Base-by-base conservation (phyloP, 2,113 vertebrate species). In the Lophochroa leadbeateri region DNA sequence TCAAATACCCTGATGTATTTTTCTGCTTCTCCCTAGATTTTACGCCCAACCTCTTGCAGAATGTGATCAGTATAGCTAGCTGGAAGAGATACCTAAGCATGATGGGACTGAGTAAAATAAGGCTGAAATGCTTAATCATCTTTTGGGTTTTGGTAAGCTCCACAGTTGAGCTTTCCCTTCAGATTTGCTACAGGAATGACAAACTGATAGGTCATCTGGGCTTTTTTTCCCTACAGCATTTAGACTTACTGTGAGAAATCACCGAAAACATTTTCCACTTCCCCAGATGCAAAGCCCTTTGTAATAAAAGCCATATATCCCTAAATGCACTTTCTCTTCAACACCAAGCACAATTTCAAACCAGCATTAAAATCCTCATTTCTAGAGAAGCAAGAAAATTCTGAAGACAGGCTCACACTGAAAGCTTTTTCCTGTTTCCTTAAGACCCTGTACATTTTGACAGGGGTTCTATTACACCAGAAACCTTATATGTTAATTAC, bases 161-260 rank as follows among this genome's bases (percentile, higher is more conserved):
- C 57, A 69, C 19, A 46, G 35, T 84, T 89, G 17, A 90, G 47
- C 23, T 46, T 89, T 84, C 77, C 77, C n/a, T 89, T 85, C 70
- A 79, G 67, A 69, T 90, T 94, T 92, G 43, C 74, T 69, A 76
- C 31, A 71, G n/a, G 29, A 88, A 88, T 83, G 70, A 63, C 74
- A 91, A 85, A 80, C 52, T 44, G 61, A 91, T 60, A 78, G 21
- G 29, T 92, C 90, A 89, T 53, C 41, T 85, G 64, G 1, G 29
- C 63, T 71, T 71, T 84, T 71, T n/a, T 5, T 4, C 17, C 43
- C 31, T 23, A n/a, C 27, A 82, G 28, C 47, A 47, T 53, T 94
- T 67, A 94, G 72, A 83, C 81, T 88, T 92, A 92, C 49, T 87
- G 28, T 78, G 60, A 85, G 86, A 94, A 93, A 89, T 37, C 29